These are phyloP conservation scores for Indri indri DNA, from an alignment of 2,113 vertebrate genomes.

Conservation along the genomic window DNA sequence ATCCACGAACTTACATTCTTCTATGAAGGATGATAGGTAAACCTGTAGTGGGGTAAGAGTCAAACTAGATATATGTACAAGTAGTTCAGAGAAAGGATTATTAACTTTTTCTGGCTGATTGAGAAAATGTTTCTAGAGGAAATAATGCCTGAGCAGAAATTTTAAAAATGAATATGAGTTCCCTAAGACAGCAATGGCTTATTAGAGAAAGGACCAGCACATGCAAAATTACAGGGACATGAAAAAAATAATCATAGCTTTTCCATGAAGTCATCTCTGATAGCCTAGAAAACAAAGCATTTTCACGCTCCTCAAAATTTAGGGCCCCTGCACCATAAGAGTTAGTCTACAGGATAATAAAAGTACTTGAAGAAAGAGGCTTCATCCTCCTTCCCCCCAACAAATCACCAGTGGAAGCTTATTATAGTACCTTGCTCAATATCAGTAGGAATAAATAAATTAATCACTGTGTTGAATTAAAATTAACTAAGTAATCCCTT, in stretches of 20 bases:
- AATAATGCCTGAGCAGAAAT: neutral
- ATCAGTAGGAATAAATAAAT: neutral
- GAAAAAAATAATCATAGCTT: neutral
- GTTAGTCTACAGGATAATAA: neutral
- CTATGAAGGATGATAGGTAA: neutral
- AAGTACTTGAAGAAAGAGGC: neutral
- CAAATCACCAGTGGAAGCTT: neutral
- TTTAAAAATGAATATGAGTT: conserved; percentile 16
- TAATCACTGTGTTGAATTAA: neutral
- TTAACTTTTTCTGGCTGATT: conserved; percentile 15
- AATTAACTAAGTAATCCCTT: neutral
- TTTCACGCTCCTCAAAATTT: neutral
- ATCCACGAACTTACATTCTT: neutral
- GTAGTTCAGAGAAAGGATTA: neutral
- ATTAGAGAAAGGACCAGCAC: neutral
- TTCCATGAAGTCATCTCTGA: neutral
- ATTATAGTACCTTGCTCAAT: neutral
- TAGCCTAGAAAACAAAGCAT: neutral
- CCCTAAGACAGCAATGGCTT: neutral
- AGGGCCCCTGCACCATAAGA: neutral
- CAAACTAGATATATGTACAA: neutral
- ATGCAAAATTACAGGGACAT: neutral
- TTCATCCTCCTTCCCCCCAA: neutral
- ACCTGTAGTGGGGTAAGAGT: neutral
- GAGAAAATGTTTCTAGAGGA: neutral